Percentiles rank a stretch among this genome's conserved stretches.
phyloP scores from a whole-genome alignment of 1,140 invertebrate genomes.

The Temnothorax longispinosus region DNA sequence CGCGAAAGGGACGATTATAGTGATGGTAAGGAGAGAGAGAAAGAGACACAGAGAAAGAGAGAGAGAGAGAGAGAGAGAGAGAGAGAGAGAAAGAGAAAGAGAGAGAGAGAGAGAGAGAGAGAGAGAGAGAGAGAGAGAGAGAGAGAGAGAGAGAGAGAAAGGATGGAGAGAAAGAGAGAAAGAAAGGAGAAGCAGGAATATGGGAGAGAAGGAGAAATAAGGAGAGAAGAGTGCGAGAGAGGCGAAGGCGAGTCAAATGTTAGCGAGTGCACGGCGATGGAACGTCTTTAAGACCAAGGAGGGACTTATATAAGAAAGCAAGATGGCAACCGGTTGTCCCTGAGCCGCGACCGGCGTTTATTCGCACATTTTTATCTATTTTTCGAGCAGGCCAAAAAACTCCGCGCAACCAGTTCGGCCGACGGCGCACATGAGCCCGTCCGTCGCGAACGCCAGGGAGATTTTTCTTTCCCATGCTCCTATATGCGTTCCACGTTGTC shows the following conservation, averaged over 20 bases:
- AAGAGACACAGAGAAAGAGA: background rate
- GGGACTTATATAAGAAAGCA: constrained; percentile 86
- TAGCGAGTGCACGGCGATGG: constrained; percentile 77
- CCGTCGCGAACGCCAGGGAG: constrained; percentile 33
- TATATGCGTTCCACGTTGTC: constrained; percentile 51
- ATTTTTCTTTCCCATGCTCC: constrained; percentile 67
- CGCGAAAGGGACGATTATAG: constrained; percentile 54
- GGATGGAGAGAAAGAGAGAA: background rate
- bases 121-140: constrained; percentile 15
- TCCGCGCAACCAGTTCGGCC: constrained; percentile 73
- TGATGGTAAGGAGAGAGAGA: constrained; percentile 28
- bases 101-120: constrained; percentile 30
- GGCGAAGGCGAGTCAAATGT: constrained; percentile 76
- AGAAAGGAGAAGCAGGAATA: constrained; percentile 11
- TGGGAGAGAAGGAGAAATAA: constrained; percentile 58
- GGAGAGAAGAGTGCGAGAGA: constrained; percentile 59
- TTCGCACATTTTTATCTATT: constrained; percentile 86
- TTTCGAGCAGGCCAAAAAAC: constrained; percentile 83
- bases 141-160: background rate
- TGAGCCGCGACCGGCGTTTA: constrained; percentile 83
- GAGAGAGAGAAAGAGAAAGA: background rate
- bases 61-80: constrained; percentile 12
- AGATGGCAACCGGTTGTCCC: constrained; percentile 86
- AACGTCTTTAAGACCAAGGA: constrained; percentile 81
- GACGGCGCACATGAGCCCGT: constrained; percentile 68